Conservation (phyloP, 2,888 invertebrate species). For the Pterostichus niger region DNA sequence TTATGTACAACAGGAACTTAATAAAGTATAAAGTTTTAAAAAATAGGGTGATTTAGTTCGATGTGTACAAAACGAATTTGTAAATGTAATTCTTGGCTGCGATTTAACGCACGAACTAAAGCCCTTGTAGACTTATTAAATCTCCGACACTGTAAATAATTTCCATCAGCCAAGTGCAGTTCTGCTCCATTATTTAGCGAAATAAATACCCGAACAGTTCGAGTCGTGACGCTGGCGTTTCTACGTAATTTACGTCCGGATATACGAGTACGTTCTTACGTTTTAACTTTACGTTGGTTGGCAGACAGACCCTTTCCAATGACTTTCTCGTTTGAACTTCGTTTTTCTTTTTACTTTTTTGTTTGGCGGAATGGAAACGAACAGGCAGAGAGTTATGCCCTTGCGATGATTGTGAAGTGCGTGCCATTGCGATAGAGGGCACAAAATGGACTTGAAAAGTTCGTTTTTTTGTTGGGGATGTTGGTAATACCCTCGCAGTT, state of each 20-base stretch:
- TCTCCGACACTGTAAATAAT: no score
- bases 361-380: not conserved
- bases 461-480: slow-evolving; percentile 8
- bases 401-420: slow-evolving; percentile 25
- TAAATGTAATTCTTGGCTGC: no score
- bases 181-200: no score
- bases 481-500: slow-evolving; percentile 8
- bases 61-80: no score
- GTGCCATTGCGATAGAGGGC: not conserved
- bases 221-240: no score
- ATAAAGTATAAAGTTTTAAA: no score
- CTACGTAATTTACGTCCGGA: not conserved
- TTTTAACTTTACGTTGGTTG: slow-evolving; percentile 3
- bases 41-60: no score
- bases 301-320: not conserved
- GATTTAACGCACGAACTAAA: no score
- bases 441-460: slow-evolving; percentile 1
- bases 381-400: not conserved
- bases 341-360: not conserved
- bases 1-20: no score
- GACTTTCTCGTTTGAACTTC: not conserved
- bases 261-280: slow-evolving; percentile 1
- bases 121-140: no score
- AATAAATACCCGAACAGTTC: no score
- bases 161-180: no score